These are phyloP conservation scores for Catalaphyllia jardinei DNA, from an alignment of 64 coral and sea anemone species.

Conservation along the genomic window DNA sequence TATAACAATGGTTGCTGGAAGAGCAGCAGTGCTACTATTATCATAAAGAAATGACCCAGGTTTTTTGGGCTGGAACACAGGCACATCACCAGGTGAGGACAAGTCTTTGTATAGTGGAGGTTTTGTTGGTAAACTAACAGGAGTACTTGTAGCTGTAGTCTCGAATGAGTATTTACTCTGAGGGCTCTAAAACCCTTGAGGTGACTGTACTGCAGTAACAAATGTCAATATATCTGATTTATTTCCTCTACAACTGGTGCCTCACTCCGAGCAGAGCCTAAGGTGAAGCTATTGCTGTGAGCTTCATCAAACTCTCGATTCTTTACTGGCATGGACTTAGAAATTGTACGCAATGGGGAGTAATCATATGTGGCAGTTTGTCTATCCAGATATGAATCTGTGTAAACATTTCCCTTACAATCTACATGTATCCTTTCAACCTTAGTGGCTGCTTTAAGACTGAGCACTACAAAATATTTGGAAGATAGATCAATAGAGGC, in stretches of 20 bases:
- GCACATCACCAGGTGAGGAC: not conserved
- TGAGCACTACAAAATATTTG: not conserved
- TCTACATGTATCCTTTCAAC: not conserved
- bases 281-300: not conserved
- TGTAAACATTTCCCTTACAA: not conserved
- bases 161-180: too few relatives aligned
- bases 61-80: not conserved
- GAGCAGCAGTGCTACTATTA: not conserved
- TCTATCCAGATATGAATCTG: not conserved
- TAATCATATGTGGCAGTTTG: not conserved
- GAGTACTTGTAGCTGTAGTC: too few relatives aligned
- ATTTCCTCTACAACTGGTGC: not conserved
- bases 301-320: not conserved
- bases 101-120: too few relatives aligned
- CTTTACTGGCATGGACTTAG: constrained; percentile 5
- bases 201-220: not conserved
- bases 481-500: not conserved
- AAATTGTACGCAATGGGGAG: not conserved
- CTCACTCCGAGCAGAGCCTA: not conserved
- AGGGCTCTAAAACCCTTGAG: not conserved
- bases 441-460: not conserved
- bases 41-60: not conserved
- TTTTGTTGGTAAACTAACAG: too few relatives aligned
- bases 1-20: not conserved
- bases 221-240: not conserved